Conservation (phyloP, 1,140 invertebrate species). For the Sycophila sp. region DNA sequence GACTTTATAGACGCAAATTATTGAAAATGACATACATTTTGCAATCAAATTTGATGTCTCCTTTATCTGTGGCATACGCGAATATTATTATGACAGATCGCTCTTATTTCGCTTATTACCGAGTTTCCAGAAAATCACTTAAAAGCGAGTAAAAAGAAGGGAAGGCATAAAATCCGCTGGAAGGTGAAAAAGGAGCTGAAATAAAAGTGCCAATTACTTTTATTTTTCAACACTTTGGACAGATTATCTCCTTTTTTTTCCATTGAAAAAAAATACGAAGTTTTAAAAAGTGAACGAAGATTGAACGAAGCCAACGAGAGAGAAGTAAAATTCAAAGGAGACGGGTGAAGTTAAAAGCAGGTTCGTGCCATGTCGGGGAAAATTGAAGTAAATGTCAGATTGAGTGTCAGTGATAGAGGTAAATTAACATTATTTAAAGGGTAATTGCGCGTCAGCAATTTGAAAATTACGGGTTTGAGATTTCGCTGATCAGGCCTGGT, state of each 20-base stretch:
- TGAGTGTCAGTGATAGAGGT: conserved; percentile 2
- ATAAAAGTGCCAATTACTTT: not conserved
- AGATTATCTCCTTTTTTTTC: not conserved
- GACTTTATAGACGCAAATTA: too few relatives aligned
- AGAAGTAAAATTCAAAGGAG: not conserved
- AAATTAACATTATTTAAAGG: conserved; percentile 16
- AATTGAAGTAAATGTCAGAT: conserved; percentile 13
- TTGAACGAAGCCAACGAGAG: not conserved
- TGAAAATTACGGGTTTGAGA: conserved; percentile 4
- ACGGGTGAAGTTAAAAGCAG: not conserved
- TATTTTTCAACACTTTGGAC: not conserved
- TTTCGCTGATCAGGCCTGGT: conserved; percentile 28
- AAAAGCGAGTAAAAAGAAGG: too few relatives aligned
- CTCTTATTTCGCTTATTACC: too few relatives aligned
- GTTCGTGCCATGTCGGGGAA: not conserved
- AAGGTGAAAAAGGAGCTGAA: not conserved
- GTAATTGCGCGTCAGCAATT: conserved; percentile 8
- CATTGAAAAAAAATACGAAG: not conserved
- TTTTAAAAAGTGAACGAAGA: not conserved
- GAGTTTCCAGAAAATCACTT: too few relatives aligned
- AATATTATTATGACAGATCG: too few relatives aligned
- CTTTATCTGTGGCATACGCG: too few relatives aligned
- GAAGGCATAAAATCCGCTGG: too few relatives aligned
- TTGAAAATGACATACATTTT: too few relatives aligned
- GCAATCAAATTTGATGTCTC: too few relatives aligned